These are phyloP conservation scores for Disparrhopalites patrizii DNA, from an alignment of 2,888 invertebrate genomes.

Conservation along the genomic window DNA sequence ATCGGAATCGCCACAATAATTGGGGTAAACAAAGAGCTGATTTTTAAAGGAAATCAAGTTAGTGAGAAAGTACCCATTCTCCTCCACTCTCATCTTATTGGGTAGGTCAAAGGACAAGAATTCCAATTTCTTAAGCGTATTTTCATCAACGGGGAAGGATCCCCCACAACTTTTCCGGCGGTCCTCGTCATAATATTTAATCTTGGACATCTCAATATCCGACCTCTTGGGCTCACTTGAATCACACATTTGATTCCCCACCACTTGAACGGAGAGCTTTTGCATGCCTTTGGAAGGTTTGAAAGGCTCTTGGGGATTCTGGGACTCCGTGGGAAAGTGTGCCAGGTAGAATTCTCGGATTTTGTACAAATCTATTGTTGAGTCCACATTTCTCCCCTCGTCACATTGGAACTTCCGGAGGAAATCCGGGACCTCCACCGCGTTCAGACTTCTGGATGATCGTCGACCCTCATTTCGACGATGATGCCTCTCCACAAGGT, in stretches of 20 bases:
- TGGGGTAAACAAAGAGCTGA: not conserved
- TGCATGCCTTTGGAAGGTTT: not conserved
- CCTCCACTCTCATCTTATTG: not conserved
- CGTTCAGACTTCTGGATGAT: not conserved
- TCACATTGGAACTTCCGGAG: not conserved
- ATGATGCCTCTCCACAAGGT: not conserved
- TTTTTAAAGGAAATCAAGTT: not conserved
- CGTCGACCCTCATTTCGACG: no score
- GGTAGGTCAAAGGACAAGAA: not conserved
- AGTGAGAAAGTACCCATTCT: not conserved
- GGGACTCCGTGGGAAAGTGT: not conserved
- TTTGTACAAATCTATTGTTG: not conserved
- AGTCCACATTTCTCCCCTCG: no score
- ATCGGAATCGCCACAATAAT: not conserved
- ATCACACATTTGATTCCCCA: not conserved
- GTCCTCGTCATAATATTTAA: not conserved
- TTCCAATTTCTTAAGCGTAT: not conserved
- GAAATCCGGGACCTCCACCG: not conserved
- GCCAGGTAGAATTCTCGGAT: not conserved
- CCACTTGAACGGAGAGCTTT: not conserved
- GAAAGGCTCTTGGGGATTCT: not conserved
- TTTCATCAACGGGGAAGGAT: not conserved
- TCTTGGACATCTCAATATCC: not conserved
- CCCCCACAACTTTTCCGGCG: not conserved
- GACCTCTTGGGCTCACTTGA: not conserved